These are phyloP conservation scores for Agelastica alni DNA, from an alignment of 2,888 invertebrate genomes.

Conservation along the genomic window DNA sequence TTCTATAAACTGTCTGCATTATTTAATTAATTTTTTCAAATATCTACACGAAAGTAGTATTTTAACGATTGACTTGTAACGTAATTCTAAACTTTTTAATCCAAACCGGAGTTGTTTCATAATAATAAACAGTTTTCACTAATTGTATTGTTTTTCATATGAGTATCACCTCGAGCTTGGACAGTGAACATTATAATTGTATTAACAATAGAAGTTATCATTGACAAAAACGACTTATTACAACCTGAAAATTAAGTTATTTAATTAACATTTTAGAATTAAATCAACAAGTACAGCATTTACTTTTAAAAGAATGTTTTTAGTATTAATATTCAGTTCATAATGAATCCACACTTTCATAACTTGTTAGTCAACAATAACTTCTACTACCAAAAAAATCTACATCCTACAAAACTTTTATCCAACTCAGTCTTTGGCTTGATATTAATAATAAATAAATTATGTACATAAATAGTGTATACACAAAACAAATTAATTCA, in stretches of 20 bases:
- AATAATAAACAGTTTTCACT: conserved; percentile 9
- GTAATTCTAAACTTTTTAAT: conserved; percentile 7
- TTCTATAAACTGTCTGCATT: too few species aligned
- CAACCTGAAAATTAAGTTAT: too few species aligned
- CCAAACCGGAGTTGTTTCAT: conserved; percentile 24
- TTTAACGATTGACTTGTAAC: neutral
- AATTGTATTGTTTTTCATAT: conserved; percentile 6
- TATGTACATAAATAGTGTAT: conserved; percentile 43
- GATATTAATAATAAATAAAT: conserved; percentile 47
- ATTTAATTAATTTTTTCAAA: too few species aligned
- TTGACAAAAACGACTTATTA: too few species aligned
- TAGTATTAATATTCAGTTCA: too few species aligned
- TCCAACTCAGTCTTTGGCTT: conserved; percentile 52
- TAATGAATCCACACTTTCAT: too few species aligned
- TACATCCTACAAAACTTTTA: conserved; percentile 31
- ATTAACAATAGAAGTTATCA: conserved; percentile 4
- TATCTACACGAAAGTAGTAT: neutral
- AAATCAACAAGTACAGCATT: too few species aligned
- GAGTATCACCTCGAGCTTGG: conserved; percentile 17
- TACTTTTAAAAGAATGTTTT: too few species aligned
- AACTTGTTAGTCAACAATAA: conserved; percentile 34
- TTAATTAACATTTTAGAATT: too few species aligned
- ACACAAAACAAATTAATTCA: conserved; percentile 24
- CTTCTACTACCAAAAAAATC: conserved; percentile 35
- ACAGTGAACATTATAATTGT: conserved; percentile 17